These are phyloP conservation scores for Neria commutata DNA, from an alignment of 2,888 invertebrate species.

Conservation along the genomic window DNA sequence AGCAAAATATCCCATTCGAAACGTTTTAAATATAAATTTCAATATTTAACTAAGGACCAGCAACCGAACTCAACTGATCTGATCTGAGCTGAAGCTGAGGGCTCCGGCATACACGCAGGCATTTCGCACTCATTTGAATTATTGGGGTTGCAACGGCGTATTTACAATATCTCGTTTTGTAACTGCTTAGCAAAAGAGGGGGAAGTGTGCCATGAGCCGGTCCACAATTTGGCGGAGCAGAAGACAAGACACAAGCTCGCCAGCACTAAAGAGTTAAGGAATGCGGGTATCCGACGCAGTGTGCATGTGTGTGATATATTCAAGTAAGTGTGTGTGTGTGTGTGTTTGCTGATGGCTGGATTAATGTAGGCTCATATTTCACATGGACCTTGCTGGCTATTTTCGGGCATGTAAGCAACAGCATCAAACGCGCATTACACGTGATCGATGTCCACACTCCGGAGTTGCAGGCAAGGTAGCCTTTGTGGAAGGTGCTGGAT, in stretches of 20 bases:
- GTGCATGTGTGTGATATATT: neutral
- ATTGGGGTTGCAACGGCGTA: slow-evolving; percentile 25
- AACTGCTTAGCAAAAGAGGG: neutral
- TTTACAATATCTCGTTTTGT: slow-evolving; percentile 18
- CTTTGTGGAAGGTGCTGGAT: too few species aligned
- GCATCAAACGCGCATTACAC: too few species aligned
- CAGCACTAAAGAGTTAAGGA: slow-evolving; percentile 6
- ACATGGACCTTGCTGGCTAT: too few species aligned
- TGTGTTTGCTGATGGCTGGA: slow-evolving; percentile 5
- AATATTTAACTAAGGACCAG: slow-evolving; percentile 19
- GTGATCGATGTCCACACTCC: too few species aligned
- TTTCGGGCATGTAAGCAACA: too few species aligned
- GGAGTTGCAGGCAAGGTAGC: too few species aligned
- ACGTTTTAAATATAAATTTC: slow-evolving; percentile 25
- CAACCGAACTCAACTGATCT: neutral
- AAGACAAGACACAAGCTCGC: neutral
- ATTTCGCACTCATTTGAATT: slow-evolving; percentile 15
- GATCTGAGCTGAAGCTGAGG: neutral
- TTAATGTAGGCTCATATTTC: slow-evolving; percentile 10
- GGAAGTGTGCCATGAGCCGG: neutral
- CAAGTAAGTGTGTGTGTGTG: neutral
- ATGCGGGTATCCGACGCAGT: slow-evolving; percentile 14
- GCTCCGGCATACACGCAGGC: neutral
- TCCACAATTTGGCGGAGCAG: neutral
- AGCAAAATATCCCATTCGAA: slow-evolving; percentile 20